phyloP scores from a whole-genome alignment of 1,140 invertebrate genomes.

The Oppia nitens region DNA sequence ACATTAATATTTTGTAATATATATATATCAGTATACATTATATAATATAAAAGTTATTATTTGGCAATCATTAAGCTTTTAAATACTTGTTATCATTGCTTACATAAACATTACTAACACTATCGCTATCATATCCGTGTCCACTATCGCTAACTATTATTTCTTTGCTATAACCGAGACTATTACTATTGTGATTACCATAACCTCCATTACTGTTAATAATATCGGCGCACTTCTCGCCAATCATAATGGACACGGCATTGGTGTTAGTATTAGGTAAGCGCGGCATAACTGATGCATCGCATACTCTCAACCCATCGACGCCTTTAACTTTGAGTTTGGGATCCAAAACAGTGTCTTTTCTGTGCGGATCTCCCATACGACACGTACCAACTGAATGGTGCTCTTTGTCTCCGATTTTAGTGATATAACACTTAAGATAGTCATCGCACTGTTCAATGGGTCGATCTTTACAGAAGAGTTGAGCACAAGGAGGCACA shows the following conservation, averaged over 20 bases:
- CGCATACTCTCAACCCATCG: slow-evolving; percentile 30
- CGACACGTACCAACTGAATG: slow-evolving; percentile 38
- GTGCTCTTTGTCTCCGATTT: slow-evolving; percentile 69
- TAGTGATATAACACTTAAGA: slow-evolving; percentile 63
- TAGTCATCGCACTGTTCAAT: slow-evolving; percentile 59
- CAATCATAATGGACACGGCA: slow-evolving; percentile 64
- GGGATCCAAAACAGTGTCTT: slow-evolving; percentile 60
- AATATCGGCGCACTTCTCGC: slow-evolving; percentile 58
- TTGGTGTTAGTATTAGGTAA: slow-evolving; percentile 55
- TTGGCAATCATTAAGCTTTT: too few species aligned
- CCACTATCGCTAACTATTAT: too few species aligned
- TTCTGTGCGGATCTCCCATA: slow-evolving; percentile 53
- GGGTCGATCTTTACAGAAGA: slow-evolving; percentile 40
- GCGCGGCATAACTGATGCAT: slow-evolving; percentile 38
- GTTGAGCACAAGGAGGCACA: neutral
- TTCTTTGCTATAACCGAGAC: too few species aligned
- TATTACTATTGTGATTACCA: too few species aligned
- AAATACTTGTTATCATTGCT: too few species aligned
- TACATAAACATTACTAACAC: too few species aligned
- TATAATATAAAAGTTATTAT: too few species aligned
- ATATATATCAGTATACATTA: too few species aligned
- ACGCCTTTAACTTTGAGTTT: slow-evolving; percentile 35
- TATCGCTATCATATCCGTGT: too few species aligned
- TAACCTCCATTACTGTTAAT: slow-evolving; percentile 30
- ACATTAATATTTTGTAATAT: too few species aligned